These are phyloP conservation scores for Lepidostoma basale DNA, from an alignment of 1,140 invertebrate genomes.

Conservation along the genomic window DNA sequence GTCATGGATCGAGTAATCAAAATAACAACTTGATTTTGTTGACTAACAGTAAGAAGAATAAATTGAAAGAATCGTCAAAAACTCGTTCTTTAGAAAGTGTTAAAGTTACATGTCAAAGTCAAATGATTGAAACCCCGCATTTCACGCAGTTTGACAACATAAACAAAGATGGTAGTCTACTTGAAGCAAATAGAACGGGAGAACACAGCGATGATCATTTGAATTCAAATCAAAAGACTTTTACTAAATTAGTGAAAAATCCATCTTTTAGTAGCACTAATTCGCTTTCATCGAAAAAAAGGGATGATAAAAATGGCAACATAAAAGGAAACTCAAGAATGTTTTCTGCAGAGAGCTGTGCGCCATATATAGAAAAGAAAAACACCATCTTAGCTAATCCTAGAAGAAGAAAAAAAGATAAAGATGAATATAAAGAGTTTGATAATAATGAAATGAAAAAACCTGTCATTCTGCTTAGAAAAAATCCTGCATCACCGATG, in stretches of 20 bases:
- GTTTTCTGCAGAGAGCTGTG: background rate
- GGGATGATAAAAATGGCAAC: conserved; percentile 4
- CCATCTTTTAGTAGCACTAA: conserved; percentile 1
- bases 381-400: background rate
- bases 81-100: conserved; percentile 24
- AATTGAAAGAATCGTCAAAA: conserved; percentile 13
- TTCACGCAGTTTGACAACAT: no score
- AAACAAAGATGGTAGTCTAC: no score
- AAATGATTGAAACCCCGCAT: background rate
- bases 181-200: no score
- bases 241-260: background rate
- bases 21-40: conserved; percentile 33
- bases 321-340: background rate
- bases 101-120: conserved; percentile 12
- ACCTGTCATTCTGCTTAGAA: conserved; percentile 16
- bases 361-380: background rate
- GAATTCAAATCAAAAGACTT: background rate
- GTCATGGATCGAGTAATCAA: background rate
- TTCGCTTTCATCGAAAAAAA: background rate
- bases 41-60: conserved; percentile 26
- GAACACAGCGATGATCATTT: background rate
- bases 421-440: background rate
- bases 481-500: background rate
- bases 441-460: conserved; percentile 11
- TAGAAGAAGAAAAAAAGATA: conserved; percentile 21